Base-by-base conservation (phyloP, 2,888 invertebrate genomes). In the Octonoba sinensis region DNA sequence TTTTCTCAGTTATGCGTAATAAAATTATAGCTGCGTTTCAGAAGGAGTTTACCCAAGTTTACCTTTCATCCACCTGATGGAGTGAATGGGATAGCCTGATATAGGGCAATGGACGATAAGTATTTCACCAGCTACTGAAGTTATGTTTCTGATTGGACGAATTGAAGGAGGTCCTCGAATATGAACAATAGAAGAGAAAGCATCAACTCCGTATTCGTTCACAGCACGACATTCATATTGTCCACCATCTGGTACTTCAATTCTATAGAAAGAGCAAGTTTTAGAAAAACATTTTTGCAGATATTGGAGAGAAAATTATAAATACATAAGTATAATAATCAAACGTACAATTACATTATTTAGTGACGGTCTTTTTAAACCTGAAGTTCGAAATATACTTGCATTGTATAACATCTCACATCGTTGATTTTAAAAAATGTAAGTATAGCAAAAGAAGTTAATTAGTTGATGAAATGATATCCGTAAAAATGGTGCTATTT, bases 11-110 rank as follows among this genome's bases (percentile, higher is more conserved):
- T 6, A 36, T 57, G 13, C 18, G 54, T 8, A 57, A 57, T 2
- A 6, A 20, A 57, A 57, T 22, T 2, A 57, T 20, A 22, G 16
- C 54, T 54, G 12, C 22, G 12, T 51, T 56, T n/a, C 56, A 56
- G 44, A 27, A 3, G 2, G n/a, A n/a, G n/a, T 27, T 1, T 49
- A 36, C 15, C 44, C 36, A 27, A 27, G 6, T 44, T 87, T 27
- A 90, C 88, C 49, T 76, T 76, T 76, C 60, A 75, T 64, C 83
- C 83, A 83, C 0, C 78, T 56, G 16, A 83, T 77, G 1, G 78
- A 75, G 3, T 79, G 78, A 47, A 83, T 83, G 3, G 83, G 83
- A 44, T 83, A 76, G 36, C 83, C 83, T 27, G 83, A 83, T 56
- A 83, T 70, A n/a, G 83, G 83, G 66, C 83, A 83, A 56, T 83